Percentiles rank a stretch among this genome's conserved stretches.
Conservation (phyloP, 1,140 invertebrate genomes). For the Helicoverpa zea region DNA sequence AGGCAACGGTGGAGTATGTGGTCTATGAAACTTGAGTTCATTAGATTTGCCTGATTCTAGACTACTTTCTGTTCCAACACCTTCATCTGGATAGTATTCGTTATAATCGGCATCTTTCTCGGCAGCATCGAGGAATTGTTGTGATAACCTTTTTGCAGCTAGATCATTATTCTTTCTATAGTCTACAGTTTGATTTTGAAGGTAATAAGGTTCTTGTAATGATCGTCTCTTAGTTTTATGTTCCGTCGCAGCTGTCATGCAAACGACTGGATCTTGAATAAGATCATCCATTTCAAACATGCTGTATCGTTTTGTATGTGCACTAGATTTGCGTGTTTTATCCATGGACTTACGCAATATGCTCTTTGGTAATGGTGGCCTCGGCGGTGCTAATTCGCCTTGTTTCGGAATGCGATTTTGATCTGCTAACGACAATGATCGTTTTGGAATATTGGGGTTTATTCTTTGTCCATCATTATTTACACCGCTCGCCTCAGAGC, state of each 20-base stretch:
- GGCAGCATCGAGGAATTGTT: conserved; percentile 85
- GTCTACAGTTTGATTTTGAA: conserved; percentile 88
- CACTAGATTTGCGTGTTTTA: conserved; percentile 86
- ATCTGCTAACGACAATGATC: conserved; percentile 89
- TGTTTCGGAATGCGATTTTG: conserved; percentile 83
- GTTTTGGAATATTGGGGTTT: conserved; percentile 88
- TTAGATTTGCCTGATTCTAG: conserved; percentile 86
- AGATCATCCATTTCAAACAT: conserved; percentile 92
- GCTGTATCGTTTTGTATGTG: conserved; percentile 90
- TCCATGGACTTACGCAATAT: conserved; percentile 89
- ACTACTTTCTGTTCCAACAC: conserved; percentile 85
- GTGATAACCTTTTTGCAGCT: conserved; percentile 84
- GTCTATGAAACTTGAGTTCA: conserved; percentile 85
- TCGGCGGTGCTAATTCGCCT: conserved; percentile 88
- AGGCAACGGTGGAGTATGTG: conserved; percentile 85
- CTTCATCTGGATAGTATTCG: conserved; percentile 85
- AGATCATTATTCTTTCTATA: conserved; percentile 89
- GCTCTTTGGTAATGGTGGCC: conserved; percentile 91
- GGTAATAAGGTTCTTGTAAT: conserved; percentile 91
- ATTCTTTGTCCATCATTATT: conserved; percentile 81
- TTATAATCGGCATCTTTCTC: conserved; percentile 86
- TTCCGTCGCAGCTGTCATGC: conserved; percentile 83
- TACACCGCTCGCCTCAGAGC: conserved; percentile 89
- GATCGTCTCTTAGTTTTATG: conserved; percentile 90
- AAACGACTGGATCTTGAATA: conserved; percentile 82